Conservation (phyloP, 2,113 vertebrate genomes). For the Oreochromis tanganicae region DNA sequence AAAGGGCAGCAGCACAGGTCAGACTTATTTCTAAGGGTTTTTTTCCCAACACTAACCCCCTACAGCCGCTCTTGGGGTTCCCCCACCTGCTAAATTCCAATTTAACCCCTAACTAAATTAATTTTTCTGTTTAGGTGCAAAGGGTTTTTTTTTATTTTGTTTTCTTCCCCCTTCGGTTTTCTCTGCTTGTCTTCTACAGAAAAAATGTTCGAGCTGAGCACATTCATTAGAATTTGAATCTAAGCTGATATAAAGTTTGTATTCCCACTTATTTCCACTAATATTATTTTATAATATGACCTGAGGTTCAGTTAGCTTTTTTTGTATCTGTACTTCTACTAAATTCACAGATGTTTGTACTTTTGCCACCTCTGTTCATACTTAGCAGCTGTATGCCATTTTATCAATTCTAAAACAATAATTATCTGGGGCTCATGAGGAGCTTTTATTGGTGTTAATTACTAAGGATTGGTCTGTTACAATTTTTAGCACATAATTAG, state of each 20-base stretch:
- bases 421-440: neutral
- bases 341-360: accelerated
- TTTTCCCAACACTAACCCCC: neutral
- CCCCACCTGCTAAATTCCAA: neutral
- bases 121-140: neutral
- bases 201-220: neutral
- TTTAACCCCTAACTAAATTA: neutral
- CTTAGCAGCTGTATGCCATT: neutral
- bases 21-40: neutral
- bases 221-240: neutral
- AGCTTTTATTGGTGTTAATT: neutral
- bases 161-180: neutral
- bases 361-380: neutral
- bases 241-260: neutral
- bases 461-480: neutral
- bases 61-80: neutral
- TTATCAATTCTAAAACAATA: neutral
- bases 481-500: neutral
- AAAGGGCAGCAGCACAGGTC: neutral
- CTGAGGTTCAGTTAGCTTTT: neutral
- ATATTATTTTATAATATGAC: neutral
- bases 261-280: neutral
- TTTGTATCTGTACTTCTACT: neutral
- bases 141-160: neutral
- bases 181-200: neutral